phyloP scores from a whole-genome alignment of 2,797 vertebrate species.

The Echeneis naucrates region DNA sequence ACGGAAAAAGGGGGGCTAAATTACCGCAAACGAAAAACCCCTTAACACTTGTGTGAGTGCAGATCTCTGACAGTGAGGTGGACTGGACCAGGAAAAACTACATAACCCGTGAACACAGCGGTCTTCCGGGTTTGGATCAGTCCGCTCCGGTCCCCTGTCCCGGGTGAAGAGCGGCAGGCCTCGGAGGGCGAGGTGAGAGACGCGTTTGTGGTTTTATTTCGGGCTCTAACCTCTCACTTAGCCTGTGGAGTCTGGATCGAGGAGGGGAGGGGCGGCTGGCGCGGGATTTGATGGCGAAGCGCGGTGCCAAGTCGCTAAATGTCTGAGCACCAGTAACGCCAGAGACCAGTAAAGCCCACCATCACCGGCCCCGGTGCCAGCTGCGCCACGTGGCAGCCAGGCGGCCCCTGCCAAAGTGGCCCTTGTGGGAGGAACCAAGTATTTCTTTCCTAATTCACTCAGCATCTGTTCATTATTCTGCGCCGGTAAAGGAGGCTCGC shows the following conservation, averaged over 20 bases:
- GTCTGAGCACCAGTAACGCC: slow-evolving; percentile 84
- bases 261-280: slow-evolving; percentile 72
- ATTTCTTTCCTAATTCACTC: slow-evolving; percentile 91
- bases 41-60: slow-evolving; percentile 43
- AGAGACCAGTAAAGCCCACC: slow-evolving; percentile 75
- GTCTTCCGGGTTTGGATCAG: neutral
- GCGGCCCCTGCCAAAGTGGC: slow-evolving; percentile 85
- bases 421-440: slow-evolving; percentile 90
- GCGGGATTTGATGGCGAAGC: slow-evolving; percentile 60
- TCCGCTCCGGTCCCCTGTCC: neutral
- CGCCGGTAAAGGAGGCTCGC: slow-evolving; percentile 81
- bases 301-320: slow-evolving; percentile 87
- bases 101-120: neutral
- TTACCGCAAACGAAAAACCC: neutral
- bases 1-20: neutral
- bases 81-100: neutral
- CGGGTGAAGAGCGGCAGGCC: slow-evolving; percentile 41
- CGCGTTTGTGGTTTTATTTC: slow-evolving; percentile 28
- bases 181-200: slow-evolving; percentile 20
- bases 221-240: slow-evolving; percentile 47
- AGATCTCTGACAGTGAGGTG: neutral
- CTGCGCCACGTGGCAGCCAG: slow-evolving; percentile 85
- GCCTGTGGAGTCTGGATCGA: slow-evolving; percentile 29
- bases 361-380: slow-evolving; percentile 80
- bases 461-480: slow-evolving; percentile 95